phyloP scores from a whole-genome alignment of 2,888 invertebrate species.

The Hypsopygia costalis region DNA sequence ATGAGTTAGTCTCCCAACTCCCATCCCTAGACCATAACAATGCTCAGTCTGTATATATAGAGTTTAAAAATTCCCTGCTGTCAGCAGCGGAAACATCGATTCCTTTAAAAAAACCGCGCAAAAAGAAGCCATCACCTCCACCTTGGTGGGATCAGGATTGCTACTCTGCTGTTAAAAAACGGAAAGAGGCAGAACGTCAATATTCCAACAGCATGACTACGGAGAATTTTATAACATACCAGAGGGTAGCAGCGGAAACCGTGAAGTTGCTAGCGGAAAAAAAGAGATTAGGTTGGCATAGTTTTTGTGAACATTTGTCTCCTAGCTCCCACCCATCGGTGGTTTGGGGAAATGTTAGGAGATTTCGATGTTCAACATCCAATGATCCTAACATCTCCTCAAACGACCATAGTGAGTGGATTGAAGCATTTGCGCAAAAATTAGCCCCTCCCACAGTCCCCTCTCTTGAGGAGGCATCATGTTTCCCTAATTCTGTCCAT shows the following conservation, averaged over 20 bases:
- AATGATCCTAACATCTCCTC: background rate
- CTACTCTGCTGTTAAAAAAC: background rate
- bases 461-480: too few relatives aligned
- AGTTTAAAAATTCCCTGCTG: background rate
- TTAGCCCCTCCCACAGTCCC: background rate
- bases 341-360: too few relatives aligned
- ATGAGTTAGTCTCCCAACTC: background rate
- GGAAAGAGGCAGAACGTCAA: background rate
- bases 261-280: background rate
- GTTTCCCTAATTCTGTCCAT: too few relatives aligned
- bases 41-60: background rate
- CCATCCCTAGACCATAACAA: background rate
- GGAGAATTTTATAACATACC: too few relatives aligned
- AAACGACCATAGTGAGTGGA: background rate
- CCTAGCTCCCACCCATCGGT: background rate
- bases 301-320: background rate
- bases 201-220: too few relatives aligned
- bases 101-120: background rate
- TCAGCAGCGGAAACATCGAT: background rate
- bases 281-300: background rate
- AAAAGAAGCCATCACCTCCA: background rate
- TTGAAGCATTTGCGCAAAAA: background rate
- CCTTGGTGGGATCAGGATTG: background rate
- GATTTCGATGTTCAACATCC: background rate
- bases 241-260: background rate